Evolutionary conservation across 2,888 invertebrate genomes (phyloP).

Genomic region (Calliopum simillimum): DNA sequence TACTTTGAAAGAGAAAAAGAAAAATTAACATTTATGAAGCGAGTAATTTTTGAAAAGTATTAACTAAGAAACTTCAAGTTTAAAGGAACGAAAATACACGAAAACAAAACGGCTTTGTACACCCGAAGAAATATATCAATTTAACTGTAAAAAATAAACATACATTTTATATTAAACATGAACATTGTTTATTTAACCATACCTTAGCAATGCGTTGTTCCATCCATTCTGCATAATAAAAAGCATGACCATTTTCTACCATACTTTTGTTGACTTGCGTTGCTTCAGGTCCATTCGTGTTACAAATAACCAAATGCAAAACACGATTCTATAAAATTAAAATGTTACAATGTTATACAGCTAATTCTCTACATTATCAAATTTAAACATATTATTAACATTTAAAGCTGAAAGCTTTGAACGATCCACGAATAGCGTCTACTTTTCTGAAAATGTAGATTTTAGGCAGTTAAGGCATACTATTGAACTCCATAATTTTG

Average conservation of each 20-base stretch:
- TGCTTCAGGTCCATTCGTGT: slow-evolving; percentile 50
- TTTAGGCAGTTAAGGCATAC: no score
- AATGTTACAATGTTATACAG: no score
- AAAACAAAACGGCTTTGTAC: background rate
- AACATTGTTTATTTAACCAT: slow-evolving; percentile 26
- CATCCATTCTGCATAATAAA: slow-evolving; percentile 51
- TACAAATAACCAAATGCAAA: slow-evolving; percentile 55
- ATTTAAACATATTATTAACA: no score
- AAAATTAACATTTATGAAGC: background rate
- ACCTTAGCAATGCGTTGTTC: slow-evolving; percentile 47
- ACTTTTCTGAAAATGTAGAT: no score
- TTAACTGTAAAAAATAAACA: slow-evolving; percentile 18
- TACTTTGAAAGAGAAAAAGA: background rate
- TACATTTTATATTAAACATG: background rate
- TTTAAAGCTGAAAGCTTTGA: no score
- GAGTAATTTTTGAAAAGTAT: background rate
- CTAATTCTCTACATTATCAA: no score
- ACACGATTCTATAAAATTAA: slow-evolving; percentile 51
- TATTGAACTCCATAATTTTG: no score
- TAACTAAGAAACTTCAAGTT: background rate
- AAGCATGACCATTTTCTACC: slow-evolving; percentile 49
- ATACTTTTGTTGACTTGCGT: slow-evolving; percentile 51
- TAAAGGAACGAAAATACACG: background rate
- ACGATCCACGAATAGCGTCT: no score
- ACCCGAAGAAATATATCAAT: background rate